These are phyloP conservation scores for Leucozona laternaria DNA, from an alignment of 2,888 invertebrate species.

Conservation along the genomic window DNA sequence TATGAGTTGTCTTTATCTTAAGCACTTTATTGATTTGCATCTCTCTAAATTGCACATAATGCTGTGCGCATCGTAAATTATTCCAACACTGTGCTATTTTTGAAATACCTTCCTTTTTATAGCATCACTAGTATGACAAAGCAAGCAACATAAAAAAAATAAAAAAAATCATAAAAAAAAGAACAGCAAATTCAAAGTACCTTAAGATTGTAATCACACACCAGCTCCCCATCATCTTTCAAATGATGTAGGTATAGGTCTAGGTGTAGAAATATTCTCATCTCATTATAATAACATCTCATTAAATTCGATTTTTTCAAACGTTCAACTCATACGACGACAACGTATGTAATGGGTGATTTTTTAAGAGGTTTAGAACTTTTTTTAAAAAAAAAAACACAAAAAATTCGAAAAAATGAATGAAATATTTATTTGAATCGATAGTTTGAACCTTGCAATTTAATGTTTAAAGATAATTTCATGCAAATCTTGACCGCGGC, in stretches of 20 bases:
- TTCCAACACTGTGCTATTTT: slow-evolving; percentile 37
- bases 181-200: slow-evolving; percentile 40
- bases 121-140: background rate
- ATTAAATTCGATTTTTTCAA: slow-evolving; percentile 54
- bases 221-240: slow-evolving; percentile 16
- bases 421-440: too few species aligned
- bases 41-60: slow-evolving; percentile 24
- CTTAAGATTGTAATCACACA: slow-evolving; percentile 59
- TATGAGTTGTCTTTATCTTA: slow-evolving; percentile 33
- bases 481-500: too few species aligned
- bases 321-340: background rate
- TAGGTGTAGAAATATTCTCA: background rate
- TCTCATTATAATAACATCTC: slow-evolving; percentile 62
- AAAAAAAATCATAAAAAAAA: slow-evolving; percentile 25
- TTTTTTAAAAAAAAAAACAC: too few species aligned
- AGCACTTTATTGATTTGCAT: slow-evolving; percentile 34
- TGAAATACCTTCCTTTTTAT: slow-evolving; percentile 20
- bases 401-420: too few species aligned
- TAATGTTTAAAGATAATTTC: too few species aligned
- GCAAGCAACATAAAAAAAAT: background rate
- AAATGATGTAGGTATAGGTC: background rate
- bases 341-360: too few species aligned
- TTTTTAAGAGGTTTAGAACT: too few species aligned
- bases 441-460: too few species aligned
- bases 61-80: slow-evolving; percentile 47